Conservation (phyloP, 1,140 invertebrate species). For the Metaphire vulgaris region DNA sequence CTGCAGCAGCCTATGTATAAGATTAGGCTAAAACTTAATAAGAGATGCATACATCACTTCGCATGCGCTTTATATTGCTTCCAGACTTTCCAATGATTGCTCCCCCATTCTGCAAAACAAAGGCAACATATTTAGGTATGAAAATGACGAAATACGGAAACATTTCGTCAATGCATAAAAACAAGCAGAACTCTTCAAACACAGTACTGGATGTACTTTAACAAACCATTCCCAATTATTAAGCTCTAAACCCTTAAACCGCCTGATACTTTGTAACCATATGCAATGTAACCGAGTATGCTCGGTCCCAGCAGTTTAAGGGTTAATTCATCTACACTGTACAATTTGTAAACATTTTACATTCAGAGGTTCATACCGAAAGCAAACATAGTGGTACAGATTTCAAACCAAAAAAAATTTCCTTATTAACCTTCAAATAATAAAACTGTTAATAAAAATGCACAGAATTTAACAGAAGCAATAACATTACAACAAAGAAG, state of each 20-base stretch:
- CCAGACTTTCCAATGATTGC: conserved; percentile 67
- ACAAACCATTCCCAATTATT: neutral
- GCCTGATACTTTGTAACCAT: neutral
- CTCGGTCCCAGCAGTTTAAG: no score
- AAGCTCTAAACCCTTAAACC: neutral
- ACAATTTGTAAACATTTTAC: no score
- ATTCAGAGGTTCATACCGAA: no score
- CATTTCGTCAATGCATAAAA: no score
- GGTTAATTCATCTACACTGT: no score
- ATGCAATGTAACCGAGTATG: no score
- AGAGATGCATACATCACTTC: conserved; percentile 78
- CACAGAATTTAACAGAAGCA: neutral
- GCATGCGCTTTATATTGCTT: conserved; percentile 83
- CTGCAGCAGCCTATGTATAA: neutral
- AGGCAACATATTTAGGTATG: neutral
- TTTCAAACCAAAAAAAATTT: neutral
- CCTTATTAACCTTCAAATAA: neutral
- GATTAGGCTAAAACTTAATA: no score
- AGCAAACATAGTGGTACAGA: no score
- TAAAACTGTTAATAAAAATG: neutral
- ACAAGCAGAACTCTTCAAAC: no score
- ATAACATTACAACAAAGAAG: neutral
- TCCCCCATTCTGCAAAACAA: conserved; percentile 2
- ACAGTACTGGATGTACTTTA: neutral
- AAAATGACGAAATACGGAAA: no score